Conservation (phyloP, 2,113 vertebrate species). For the Dendropsophus ebraccatus region DNA sequence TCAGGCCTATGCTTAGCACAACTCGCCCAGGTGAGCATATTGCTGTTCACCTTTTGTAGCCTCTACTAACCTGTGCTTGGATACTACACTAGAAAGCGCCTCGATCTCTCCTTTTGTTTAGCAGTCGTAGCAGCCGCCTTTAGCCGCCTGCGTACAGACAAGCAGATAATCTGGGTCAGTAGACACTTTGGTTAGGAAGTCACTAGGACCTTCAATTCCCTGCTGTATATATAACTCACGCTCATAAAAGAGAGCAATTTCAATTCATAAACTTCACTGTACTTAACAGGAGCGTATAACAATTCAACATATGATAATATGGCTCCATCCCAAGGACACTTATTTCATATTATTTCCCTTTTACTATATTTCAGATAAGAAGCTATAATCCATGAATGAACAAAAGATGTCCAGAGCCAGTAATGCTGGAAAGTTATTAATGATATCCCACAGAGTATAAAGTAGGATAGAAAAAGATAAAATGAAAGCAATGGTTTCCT, state of each 20-base stretch:
- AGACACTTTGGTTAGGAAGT: neutral
- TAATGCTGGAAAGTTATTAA: neutral
- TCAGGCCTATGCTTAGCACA: too few relatives aligned
- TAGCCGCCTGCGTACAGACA: too few relatives aligned
- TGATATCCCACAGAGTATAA: neutral
- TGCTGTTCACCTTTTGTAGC: too few relatives aligned
- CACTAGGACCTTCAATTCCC: neutral
- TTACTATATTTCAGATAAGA: neutral
- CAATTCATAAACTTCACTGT: neutral
- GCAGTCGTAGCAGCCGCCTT: too few relatives aligned
- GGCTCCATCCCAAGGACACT: neutral
- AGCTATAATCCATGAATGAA: neutral
- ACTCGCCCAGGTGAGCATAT: too few relatives aligned
- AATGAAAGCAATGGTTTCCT: neutral
- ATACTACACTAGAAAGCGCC: too few relatives aligned
- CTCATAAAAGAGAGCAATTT: neutral
- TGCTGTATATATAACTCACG: neutral
- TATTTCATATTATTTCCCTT: neutral
- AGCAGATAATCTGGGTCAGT: too few relatives aligned
- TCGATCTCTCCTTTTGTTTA: too few relatives aligned
- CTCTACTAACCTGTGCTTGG: too few relatives aligned
- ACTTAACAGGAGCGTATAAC: neutral
- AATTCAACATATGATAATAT: neutral
- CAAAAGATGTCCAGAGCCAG: neutral
- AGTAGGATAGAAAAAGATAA: neutral